Evolutionary conservation across 2,888 invertebrate genomes (phyloP).

Genomic region (Netelia fuscicornis): DNA sequence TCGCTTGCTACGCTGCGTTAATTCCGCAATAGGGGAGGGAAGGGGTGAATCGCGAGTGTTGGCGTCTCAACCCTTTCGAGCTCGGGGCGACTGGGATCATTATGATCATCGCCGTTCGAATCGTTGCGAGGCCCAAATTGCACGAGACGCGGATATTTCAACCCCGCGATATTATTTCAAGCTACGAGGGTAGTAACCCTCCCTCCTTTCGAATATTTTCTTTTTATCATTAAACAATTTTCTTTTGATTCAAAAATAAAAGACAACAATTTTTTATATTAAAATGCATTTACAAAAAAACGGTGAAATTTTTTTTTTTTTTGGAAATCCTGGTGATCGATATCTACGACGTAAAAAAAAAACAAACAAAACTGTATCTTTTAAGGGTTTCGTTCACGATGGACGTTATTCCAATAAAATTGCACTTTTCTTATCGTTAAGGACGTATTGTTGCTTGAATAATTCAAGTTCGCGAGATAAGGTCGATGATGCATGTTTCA

Average conservation of each 20-base stretch:
- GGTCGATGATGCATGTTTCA: not conserved
- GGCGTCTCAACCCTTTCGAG: conserved; percentile 53
- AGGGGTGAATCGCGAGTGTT: conserved; percentile 10
- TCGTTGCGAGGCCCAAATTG: not conserved
- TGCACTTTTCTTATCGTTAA: not conserved
- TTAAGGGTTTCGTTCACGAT: no score
- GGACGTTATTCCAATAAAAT: not conserved
- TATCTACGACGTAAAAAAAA: no score
- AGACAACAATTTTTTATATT: no score
- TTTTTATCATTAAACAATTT: not conserved
- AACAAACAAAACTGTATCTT: no score
- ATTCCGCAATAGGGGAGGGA: conserved; percentile 7
- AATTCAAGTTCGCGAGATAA: not conserved
- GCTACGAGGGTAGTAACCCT: not conserved
- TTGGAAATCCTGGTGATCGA: no score
- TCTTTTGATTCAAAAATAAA: no score
- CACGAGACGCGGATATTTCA: conserved; percentile 9
- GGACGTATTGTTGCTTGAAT: not conserved
- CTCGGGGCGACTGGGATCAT: conserved; percentile 32
- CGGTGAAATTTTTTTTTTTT: no score
- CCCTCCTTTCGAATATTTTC: not conserved
- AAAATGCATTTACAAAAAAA: no score
- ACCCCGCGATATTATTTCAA: not conserved
- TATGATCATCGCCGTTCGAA: conserved; percentile 53
- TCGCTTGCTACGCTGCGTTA: conserved; percentile 30